Evolutionary conservation across 2,113 vertebrate species (phyloP).

Genomic region (Callithrix jacchus): DNA sequence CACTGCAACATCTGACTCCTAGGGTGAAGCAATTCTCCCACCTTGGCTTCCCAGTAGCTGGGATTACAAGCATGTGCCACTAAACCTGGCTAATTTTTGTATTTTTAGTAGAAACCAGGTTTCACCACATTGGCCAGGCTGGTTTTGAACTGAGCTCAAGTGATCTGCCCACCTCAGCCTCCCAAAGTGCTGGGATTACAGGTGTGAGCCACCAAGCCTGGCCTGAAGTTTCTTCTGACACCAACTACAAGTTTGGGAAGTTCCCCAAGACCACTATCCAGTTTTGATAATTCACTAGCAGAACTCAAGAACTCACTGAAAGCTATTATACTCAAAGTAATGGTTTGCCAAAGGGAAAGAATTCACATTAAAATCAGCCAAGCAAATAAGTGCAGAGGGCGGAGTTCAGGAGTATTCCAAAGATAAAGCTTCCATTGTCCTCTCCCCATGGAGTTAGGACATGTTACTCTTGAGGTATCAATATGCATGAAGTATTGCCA

Average conservation of each 20-base stretch:
- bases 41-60: not conserved
- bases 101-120: too few relatives aligned
- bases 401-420: not conserved
- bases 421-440: not conserved
- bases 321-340: not conserved
- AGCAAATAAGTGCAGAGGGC: not conserved
- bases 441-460: not conserved
- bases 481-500: not conserved
- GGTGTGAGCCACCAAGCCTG: too few relatives aligned
- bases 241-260: not conserved
- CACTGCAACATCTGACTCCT: not conserved
- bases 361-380: not conserved
- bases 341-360: not conserved
- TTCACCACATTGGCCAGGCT: too few relatives aligned
- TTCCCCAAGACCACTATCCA: not conserved
- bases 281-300: not conserved
- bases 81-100: not conserved
- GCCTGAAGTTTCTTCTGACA: not conserved
- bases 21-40: not conserved
- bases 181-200: too few relatives aligned
- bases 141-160: too few relatives aligned
- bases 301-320: not conserved
- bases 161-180: too few relatives aligned
- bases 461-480: not conserved
- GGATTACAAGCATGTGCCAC: not conserved